These are phyloP conservation scores for Brachionus asplanchnoidis DNA, from an alignment of 1,140 invertebrate genomes.

Conservation along the genomic window DNA sequence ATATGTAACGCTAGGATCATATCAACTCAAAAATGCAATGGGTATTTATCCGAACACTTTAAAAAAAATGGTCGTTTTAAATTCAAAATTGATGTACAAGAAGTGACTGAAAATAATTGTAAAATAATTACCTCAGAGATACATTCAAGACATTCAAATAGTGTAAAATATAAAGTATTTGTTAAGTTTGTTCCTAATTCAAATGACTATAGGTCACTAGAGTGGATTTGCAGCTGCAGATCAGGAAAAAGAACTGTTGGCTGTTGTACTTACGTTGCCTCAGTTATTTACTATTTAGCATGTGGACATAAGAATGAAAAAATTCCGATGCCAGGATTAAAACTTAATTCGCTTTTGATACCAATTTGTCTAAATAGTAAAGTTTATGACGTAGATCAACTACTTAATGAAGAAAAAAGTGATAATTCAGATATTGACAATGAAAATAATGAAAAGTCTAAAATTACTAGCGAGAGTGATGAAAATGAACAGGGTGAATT, in stretches of 20 bases:
- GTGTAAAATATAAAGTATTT: not conserved
- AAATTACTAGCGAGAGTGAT: not conserved
- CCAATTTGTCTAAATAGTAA: not conserved
- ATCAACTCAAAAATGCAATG: not conserved
- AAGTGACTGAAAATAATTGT: not conserved
- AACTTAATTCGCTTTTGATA: not conserved
- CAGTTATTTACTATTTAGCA: not conserved
- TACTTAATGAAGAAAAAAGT: not conserved
- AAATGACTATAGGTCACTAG: not conserved
- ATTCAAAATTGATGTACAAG: not conserved
- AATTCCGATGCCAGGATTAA: not conserved
- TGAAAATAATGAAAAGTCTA: not conserved
- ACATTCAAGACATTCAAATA: not conserved
- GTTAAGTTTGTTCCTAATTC: not conserved
- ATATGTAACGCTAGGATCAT: not conserved
- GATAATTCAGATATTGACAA: not conserved
- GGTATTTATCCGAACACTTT: not conserved
- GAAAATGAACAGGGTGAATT: too few relatives aligned
- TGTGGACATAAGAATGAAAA: slow-evolving; percentile 4
- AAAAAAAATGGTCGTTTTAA: not conserved
- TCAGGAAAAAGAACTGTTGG: not conserved
- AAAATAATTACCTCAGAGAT: not conserved
- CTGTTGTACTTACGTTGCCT: not conserved
- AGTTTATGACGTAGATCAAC: not conserved
- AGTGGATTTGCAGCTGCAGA: not conserved